phyloP scores from a whole-genome alignment of 2,113 vertebrate genomes.

The Ursus arctos region DNA sequence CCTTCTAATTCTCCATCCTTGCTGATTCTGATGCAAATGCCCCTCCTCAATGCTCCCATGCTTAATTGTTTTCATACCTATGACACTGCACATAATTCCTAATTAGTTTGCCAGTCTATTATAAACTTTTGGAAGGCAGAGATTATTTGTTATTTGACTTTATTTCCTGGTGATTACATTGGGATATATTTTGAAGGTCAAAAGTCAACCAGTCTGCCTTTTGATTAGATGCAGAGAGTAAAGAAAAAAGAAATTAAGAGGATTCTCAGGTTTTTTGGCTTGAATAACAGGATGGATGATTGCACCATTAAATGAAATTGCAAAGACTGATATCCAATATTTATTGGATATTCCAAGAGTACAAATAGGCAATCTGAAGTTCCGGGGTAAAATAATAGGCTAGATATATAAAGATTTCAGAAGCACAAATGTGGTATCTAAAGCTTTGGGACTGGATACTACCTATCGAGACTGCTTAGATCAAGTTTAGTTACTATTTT shows the following conservation, averaged over 20 bases:
- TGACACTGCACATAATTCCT: not conserved
- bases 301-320: not conserved
- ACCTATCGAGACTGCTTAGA: not conserved
- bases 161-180: not conserved
- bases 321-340: not conserved
- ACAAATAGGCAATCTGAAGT: not conserved
- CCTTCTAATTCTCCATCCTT: not conserved
- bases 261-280: not conserved
- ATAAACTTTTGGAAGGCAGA: not conserved
- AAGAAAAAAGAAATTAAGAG: not conserved
- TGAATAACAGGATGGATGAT: not conserved
- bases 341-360: not conserved
- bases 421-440: not conserved
- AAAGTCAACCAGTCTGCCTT: not conserved
- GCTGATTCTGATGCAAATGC: not conserved
- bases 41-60: not conserved
- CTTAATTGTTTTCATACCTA: not conserved
- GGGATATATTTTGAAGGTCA: not conserved
- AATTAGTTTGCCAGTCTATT: not conserved
- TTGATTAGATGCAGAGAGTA: not conserved
- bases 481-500: not conserved
- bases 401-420: not conserved
- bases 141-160: not conserved
- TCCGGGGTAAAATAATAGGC: not conserved
- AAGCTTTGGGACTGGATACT: not conserved